These are phyloP conservation scores for Caenorhabditis briggsae DNA, from an alignment of 1,140 invertebrate genomes.

Conservation along the genomic window DNA sequence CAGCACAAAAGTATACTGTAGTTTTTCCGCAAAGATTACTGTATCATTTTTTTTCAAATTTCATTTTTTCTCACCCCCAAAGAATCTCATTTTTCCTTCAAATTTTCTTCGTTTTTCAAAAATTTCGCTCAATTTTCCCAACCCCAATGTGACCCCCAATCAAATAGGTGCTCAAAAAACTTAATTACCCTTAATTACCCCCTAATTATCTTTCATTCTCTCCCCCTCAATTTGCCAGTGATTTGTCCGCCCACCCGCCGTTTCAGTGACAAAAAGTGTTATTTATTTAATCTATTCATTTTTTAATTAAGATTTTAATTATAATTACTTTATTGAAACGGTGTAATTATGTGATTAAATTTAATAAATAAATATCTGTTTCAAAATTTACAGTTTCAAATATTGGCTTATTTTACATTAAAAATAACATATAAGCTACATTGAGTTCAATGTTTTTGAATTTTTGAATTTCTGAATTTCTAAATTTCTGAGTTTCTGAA, in stretches of 20 bases:
- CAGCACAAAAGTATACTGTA: constrained; percentile 50
- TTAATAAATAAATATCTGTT: background rate
- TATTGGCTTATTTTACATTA: no score
- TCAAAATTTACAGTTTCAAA: no score
- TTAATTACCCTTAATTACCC: background rate
- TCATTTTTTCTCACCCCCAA: background rate
- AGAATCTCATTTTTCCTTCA: constrained; percentile 23
- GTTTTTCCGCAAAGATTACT: background rate
- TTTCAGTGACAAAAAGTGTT: constrained; percentile 14
- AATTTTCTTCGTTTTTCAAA: background rate
- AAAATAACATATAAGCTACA: no score
- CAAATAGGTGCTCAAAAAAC: constrained; percentile 24
- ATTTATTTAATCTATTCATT: background rate
- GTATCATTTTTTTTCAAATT: background rate
- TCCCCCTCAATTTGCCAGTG: constrained; percentile 34
- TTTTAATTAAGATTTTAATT: no score
- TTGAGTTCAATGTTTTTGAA: no score
- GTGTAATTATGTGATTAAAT: constrained; percentile 20
- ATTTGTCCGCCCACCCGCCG: constrained; percentile 16
- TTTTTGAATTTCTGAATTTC: no score
- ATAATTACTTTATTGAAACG: constrained; percentile 6
- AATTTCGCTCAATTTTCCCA: constrained; percentile 30
- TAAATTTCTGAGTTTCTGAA: no score
- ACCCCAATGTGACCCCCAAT: constrained; percentile 17
- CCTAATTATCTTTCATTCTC: background rate